Base-by-base conservation (phyloP, 1,140 invertebrate species). In the Mactra quadrangularis region DNA sequence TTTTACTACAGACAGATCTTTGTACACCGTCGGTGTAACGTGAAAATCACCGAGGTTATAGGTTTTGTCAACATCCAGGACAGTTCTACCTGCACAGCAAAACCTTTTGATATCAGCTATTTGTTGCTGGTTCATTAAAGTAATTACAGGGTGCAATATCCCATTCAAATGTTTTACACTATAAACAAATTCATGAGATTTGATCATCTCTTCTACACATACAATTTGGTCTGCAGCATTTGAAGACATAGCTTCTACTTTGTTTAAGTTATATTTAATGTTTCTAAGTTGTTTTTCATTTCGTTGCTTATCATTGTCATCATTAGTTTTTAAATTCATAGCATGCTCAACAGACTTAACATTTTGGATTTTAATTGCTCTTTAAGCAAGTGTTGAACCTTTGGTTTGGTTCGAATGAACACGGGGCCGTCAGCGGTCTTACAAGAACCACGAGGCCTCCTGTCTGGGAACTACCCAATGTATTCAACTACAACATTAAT, bases 21-120 rank as follows among this genome's bases (percentile, higher is more conserved):
- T 78, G 31, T 66, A 78, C 0, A 66, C 60, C 0, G 60, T 78
- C 27, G 75, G 75, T 33, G 75, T 77, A 11, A 77, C 59, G 25
- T 53, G 33, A 38, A 66, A 78, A 53, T 66, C 60, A 7, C 41
- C 59, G 6, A 77, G 15, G 38, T 64, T 66, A 25, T 78, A 78
- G 19, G 75, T 78, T 38, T 78, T 78, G 47, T 78, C 75, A 22
- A 64, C 41, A 4, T 59, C 75, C 7, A 78, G 31, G 15, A 66
- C 75, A n/a, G 59, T 38, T 4, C 60, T 38, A 3, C 31, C 75
- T n/a, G 27, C 66, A 15, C 60, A 62, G 25, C 75, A 78, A 45
- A 78, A 78, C 9, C 75, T 33, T 66, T 64, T 78, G 3, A 78
- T 31, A 17, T 64, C 75, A 4, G 29, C 31, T 6, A 66, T 78